Evolutionary conservation across 2,113 vertebrate species (phyloP).

Genomic region (Alouatta palliata): DNA sequence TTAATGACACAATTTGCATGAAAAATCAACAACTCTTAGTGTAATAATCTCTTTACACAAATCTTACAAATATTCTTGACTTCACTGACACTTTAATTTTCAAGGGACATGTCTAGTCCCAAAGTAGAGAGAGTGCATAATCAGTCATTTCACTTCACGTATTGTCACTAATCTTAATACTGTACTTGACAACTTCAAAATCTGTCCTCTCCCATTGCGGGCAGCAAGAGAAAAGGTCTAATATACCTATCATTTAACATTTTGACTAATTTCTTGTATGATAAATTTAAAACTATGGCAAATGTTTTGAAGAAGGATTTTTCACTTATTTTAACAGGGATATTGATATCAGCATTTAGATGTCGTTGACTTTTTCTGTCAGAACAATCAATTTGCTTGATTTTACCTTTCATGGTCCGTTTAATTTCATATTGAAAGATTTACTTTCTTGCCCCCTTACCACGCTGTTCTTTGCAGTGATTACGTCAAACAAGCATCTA

Average conservation of each 20-base stretch:
- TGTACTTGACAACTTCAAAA: background rate
- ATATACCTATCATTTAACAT: background rate
- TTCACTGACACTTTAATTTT: conserved; percentile 47
- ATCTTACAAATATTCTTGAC: background rate
- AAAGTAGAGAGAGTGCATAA: background rate
- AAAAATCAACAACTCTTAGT: background rate
- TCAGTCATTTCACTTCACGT: background rate
- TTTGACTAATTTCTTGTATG: conserved; percentile 34
- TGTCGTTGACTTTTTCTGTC: background rate
- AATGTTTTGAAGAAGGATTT: background rate
- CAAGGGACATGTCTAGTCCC: background rate
- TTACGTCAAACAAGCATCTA: background rate
- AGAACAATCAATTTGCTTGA: background rate
- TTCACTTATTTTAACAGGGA: background rate
- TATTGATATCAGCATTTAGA: background rate
- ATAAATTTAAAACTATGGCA: background rate
- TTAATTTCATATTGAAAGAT: conserved; percentile 29
- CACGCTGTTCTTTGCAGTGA: background rate
- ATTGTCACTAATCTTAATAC: background rate
- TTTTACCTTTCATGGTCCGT: background rate
- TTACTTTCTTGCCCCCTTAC: background rate
- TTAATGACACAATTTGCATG: background rate
- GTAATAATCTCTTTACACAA: background rate
- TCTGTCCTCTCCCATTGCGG: background rate
- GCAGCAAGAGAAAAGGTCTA: background rate